Evolutionary conservation across 2,797 vertebrate genomes (phyloP).

Genomic region (Centropyge bicolor): DNA sequence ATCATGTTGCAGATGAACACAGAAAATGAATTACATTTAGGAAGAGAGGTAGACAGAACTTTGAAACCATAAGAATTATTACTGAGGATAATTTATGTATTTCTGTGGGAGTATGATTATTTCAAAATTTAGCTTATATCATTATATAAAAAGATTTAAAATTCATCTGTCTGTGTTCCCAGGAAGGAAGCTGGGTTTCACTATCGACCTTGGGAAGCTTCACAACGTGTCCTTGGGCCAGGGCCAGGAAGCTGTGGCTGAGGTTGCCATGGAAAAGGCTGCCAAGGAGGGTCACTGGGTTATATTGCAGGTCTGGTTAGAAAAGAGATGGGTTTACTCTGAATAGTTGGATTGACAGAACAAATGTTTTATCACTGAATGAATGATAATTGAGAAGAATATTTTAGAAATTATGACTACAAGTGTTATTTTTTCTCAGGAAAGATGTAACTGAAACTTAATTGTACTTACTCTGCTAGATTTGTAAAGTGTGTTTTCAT

Average conservation of each 20-base stretch:
- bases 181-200: constrained; percentile 90
- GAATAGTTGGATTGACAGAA: background rate
- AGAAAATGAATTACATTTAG: background rate
- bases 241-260: constrained; percentile 90
- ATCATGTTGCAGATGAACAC: background rate
- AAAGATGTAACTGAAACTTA: background rate
- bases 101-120: background rate
- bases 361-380: background rate
- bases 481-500: background rate
- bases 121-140: background rate
- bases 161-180: constrained; percentile 13
- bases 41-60: background rate
- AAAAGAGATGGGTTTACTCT: constrained; percentile 1
- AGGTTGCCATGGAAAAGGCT: constrained; percentile 88
- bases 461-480: background rate
- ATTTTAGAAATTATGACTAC: background rate
- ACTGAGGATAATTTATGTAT: background rate
- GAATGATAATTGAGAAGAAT: background rate
- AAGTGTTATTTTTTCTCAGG: background rate
- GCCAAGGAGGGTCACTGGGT: constrained; percentile 94
- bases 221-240: constrained; percentile 89
- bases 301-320: constrained; percentile 87
- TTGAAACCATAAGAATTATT: background rate
- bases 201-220: constrained; percentile 90
- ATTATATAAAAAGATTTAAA: background rate